Percentiles rank a stretch among this genome's conserved stretches.
phyloP scores from a whole-genome alignment of 2,797 vertebrate species.

The Sebastiscus albofasciatus region DNA sequence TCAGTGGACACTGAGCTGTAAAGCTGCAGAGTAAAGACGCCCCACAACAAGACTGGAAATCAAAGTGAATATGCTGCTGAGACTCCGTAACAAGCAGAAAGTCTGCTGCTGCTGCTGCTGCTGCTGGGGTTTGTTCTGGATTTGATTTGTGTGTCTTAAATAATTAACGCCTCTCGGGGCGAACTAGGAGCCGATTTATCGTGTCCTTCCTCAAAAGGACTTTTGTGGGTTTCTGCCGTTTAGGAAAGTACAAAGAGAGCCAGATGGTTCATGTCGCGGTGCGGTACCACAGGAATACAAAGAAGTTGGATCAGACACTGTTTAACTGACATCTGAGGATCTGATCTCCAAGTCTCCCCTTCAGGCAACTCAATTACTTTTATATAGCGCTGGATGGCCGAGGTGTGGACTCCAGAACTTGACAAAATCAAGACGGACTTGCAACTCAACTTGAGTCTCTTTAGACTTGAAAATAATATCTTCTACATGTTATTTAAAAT shows the following conservation, averaged over 20 bases:
- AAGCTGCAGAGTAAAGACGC: not conserved
- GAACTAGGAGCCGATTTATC: constrained; percentile 31
- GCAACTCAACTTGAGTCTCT: not conserved
- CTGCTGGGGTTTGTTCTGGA: constrained; percentile 17
- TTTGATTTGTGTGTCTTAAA: constrained; percentile 60
- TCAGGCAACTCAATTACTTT: not conserved
- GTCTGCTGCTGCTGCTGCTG: constrained; percentile 6
- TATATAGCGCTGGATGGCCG: too few species aligned
- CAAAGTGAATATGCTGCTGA: constrained; percentile 19
- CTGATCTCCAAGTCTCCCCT: not conserved
- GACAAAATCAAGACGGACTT: not conserved
- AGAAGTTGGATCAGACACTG: not conserved
- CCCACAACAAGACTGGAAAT: not conserved
- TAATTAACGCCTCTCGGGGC: constrained; percentile 54
- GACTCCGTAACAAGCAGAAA: constrained; percentile 34
- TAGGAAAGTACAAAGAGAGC: constrained; percentile 29
- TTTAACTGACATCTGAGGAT: not conserved
- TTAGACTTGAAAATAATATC: too few species aligned
- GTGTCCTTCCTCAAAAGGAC: constrained; percentile 46
- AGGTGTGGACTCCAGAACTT: not conserved
- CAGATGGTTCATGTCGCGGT: constrained; percentile 18
- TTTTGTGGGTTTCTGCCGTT: constrained; percentile 35
- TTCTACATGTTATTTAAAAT: too few species aligned
- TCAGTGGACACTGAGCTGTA: constrained; percentile 3
- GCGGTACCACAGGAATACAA: not conserved